Evolutionary conservation across 2,888 invertebrate species (phyloP).

Genomic region (Melanargia galathea): DNA sequence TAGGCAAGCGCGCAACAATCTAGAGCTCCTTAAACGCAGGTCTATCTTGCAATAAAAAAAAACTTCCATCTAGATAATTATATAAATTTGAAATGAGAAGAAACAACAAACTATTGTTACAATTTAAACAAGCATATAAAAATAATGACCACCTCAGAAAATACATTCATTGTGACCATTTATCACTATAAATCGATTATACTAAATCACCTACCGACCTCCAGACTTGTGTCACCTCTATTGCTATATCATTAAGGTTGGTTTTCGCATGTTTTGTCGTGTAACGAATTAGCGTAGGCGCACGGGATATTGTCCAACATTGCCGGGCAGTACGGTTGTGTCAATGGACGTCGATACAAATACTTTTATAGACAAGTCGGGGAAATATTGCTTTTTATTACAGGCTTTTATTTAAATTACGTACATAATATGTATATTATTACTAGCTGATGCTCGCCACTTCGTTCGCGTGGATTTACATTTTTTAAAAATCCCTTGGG

Average conservation of each 20-base stretch:
- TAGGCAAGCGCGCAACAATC: too few species aligned
- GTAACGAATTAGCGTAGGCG: constrained; percentile 36
- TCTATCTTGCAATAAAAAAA: too few species aligned
- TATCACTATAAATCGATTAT: constrained; percentile 50
- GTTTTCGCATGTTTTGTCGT: constrained; percentile 18
- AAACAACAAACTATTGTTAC: constrained; percentile 4
- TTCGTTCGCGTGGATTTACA: too few species aligned
- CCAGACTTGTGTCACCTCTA: neutral
- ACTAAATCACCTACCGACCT: constrained; percentile 37
- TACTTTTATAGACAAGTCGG: constrained; percentile 14
- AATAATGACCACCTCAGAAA: constrained; percentile 22
- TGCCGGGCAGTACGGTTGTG: constrained; percentile 37
- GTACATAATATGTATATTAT: neutral
- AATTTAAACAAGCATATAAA: constrained; percentile 23
- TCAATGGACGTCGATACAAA: constrained; percentile 32
- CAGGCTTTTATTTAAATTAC: constrained; percentile 16
- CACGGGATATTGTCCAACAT: constrained; percentile 39
- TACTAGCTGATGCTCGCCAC: too few species aligned
- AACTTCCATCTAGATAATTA: neutral
- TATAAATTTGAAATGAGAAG: neutral
- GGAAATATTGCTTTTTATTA: constrained; percentile 16
- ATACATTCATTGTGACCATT: constrained; percentile 37
- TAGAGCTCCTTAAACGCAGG: too few species aligned
- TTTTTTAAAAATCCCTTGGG: too few species aligned
- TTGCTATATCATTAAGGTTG: constrained; percentile 1